Evolutionary conservation across 2,797 vertebrate species (phyloP), one percentile per base, ranked within the genome.

Genomic region (Arctocebus calabarensis): DNA sequence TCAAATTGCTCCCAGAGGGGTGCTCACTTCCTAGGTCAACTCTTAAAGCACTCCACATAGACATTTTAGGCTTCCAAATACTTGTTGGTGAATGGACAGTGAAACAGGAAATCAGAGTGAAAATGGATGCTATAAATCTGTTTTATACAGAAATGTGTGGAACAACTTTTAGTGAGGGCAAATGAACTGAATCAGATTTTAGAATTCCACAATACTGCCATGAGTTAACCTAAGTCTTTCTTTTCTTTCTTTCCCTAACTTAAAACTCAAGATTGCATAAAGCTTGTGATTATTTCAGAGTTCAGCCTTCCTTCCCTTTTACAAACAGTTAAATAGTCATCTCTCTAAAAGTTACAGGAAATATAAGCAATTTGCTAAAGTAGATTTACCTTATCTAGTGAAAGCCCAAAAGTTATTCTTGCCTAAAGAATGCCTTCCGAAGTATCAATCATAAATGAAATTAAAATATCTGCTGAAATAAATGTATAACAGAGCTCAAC

Each of bases 81-180:
- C 85, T 92, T 85, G n/a, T 55, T 70, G 25, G 94, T 93, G 82
- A 92, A 91, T 86, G 86, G 88, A 96, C 55, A 93, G 82, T 97
- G 83, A 95, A 96, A 96, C 96, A 98, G 96, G 94, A 97, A 98
- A 96, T 96, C 84, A 92, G 91, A 91, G 70, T 88, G 88, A 93
- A 96, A 97, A 97, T 96, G 84, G 91, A 93, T 79, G 68, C 68
- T 91, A 93, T 97, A 96, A 97, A 97, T 97, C 95, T 97, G 75
- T 95, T 87, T 82, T 84, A 74, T 87, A 74, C 29, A 95, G 78
- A 94, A 96, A 95, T 94, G 81, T 96, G 73, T 94, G 92, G 91
- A 97, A 97, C 64, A 92, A 83, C 73, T 79, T 86, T 91, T 66
- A 66, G 68, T 45, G 66, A 96, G 64, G 86, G 84, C 68, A 95